A percentile compares a stretch with the other conserved stretches of the same genome.
These are phyloP conservation scores for Hylaea fasciaria DNA, from an alignment of 2,888 invertebrate genomes.

Conservation along the genomic window DNA sequence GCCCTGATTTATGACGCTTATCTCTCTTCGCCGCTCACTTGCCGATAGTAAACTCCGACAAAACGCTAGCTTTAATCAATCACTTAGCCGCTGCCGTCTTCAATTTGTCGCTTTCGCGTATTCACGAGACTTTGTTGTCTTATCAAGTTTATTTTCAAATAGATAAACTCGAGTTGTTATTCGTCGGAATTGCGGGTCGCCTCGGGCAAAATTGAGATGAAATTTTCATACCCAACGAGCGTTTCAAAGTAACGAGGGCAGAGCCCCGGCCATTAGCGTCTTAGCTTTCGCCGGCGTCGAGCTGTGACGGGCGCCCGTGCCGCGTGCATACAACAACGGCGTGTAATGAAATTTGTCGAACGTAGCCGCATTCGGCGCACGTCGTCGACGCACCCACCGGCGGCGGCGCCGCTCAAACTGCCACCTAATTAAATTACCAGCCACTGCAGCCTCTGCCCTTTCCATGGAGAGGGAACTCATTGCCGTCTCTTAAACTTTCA, in stretches of 20 bases:
- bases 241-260: slow-evolving; percentile 40
- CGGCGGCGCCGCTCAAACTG: slow-evolving; percentile 66
- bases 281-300: slow-evolving; percentile 38
- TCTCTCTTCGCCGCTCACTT: slow-evolving; percentile 58
- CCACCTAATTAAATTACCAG: slow-evolving; percentile 77
- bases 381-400: slow-evolving; percentile 63
- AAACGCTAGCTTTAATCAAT: slow-evolving; percentile 72
- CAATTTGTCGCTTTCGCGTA: slow-evolving; percentile 65
- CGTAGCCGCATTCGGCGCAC: slow-evolving; percentile 71
- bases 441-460: slow-evolving; percentile 58
- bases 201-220: slow-evolving; percentile 30
- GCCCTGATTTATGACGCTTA: slow-evolving; percentile 73
- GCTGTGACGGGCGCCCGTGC: slow-evolving; percentile 25
- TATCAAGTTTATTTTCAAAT: slow-evolving; percentile 51
- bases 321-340: slow-evolving; percentile 61
- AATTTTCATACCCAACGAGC: slow-evolving; percentile 37
- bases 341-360: slow-evolving; percentile 74
- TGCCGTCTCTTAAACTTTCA: slow-evolving; percentile 53
- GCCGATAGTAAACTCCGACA: slow-evolving; percentile 64
- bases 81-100: slow-evolving; percentile 63
- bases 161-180: slow-evolving; percentile 39
- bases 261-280: slow-evolving; percentile 45
- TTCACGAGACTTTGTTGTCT: slow-evolving; percentile 45
- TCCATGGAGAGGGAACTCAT: slow-evolving; percentile 56
- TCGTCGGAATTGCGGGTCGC: slow-evolving; percentile 32